These are phyloP conservation scores for Sapayoa aenigma DNA, from an alignment of 2,113 vertebrate species.

Conservation along the genomic window DNA sequence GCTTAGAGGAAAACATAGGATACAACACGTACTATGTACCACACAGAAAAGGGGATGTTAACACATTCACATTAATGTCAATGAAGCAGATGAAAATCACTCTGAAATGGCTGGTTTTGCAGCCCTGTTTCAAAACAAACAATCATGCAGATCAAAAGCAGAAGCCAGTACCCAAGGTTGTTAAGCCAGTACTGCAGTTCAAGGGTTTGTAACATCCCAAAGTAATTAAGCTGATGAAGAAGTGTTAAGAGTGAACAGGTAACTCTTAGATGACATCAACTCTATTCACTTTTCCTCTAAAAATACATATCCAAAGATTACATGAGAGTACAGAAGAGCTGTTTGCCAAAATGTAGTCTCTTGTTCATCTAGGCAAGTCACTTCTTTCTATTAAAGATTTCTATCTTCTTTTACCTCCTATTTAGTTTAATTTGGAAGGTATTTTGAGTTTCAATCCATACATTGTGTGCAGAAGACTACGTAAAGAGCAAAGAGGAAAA, in stretches of 20 bases:
- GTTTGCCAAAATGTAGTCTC: not conserved
- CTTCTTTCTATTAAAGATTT: not conserved
- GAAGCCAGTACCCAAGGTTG: fast-evolving
- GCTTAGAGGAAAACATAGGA: fast-evolving
- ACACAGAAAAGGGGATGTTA: not conserved
- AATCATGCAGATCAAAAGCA: not conserved
- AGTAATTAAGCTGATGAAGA: not conserved
- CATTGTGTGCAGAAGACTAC: not conserved
- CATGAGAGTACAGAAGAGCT: not conserved
- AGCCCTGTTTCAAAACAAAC: not conserved
- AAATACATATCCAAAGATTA: not conserved
- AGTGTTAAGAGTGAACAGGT: not conserved
- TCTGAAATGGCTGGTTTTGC: not conserved
- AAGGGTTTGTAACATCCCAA: not conserved
- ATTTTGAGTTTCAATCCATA: not conserved
- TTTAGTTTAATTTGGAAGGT: not conserved
- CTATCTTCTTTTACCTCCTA: not conserved
- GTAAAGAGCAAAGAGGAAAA: not conserved
- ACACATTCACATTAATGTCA: not conserved
- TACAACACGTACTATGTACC: fast-evolving
- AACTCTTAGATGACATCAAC: not conserved
- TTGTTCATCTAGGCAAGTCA: not conserved
- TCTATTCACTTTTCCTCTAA: not conserved
- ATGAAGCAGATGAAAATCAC: not conserved
- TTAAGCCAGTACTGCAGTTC: not conserved